Evolutionary conservation across 2,113 vertebrate species (phyloP).

Genomic region (Sapayoa aenigma): DNA sequence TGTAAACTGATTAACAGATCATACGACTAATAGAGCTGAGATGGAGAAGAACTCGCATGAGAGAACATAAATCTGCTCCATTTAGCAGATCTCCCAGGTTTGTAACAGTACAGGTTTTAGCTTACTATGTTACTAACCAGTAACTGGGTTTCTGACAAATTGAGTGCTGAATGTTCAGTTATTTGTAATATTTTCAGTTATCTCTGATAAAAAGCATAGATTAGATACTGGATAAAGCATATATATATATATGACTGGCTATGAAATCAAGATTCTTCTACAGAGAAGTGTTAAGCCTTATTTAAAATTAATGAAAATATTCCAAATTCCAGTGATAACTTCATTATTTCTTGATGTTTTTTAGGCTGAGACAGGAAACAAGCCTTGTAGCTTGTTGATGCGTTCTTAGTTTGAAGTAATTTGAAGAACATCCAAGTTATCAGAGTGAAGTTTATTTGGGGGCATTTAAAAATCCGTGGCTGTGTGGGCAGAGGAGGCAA

Average conservation of each 20-base stretch:
- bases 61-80: conserved; percentile 37
- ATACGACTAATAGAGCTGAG: neutral
- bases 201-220: neutral
- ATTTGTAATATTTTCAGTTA: neutral
- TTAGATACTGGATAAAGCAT: neutral
- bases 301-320: neutral
- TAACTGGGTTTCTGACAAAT: neutral
- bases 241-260: neutral
- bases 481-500: neutral
- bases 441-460: neutral
- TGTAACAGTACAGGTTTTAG: neutral
- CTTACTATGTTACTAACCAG: neutral
- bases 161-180: neutral
- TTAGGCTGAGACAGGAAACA: neutral
- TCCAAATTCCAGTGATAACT: neutral
- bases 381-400: neutral
- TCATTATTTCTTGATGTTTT: neutral
- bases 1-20: conserved; percentile 1
- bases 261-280: neutral
- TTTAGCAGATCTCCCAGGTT: conserved; percentile 12
- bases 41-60: conserved; percentile 5
- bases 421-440: neutral
- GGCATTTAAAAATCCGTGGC: neutral
- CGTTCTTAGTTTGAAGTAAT: neutral
- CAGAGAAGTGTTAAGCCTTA: neutral